Conservation (phyloP, 2,797 vertebrate species). For the Tachyglossus aculeatus region DNA sequence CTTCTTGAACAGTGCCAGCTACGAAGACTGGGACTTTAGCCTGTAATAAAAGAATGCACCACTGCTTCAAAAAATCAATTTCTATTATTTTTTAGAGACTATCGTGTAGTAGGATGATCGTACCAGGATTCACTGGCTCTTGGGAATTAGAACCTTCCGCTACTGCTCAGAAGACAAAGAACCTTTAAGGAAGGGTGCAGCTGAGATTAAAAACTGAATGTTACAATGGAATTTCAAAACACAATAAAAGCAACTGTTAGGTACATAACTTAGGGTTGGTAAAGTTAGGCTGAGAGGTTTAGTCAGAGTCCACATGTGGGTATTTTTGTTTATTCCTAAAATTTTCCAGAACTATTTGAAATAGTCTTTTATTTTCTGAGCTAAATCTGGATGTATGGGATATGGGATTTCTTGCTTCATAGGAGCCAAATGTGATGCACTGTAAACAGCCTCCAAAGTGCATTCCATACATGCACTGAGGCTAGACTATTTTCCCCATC, state of each 20-base stretch:
- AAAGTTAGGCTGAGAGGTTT: too few species aligned
- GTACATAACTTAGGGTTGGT: too few species aligned
- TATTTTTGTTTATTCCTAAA: too few species aligned
- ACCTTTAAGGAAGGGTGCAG: not conserved
- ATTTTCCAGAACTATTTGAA: too few species aligned
- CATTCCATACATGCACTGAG: too few species aligned
- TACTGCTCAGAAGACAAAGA: conserved; percentile 2
- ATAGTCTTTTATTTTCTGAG: too few species aligned
- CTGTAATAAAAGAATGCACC: conserved; percentile 16
- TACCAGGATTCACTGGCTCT: not conserved
- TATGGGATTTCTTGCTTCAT: not conserved
- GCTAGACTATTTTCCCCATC: too few species aligned
- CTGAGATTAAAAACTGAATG: not conserved
- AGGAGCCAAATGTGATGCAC: too few species aligned
- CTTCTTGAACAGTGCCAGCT: conserved; percentile 42
- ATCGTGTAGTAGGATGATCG: conserved; percentile 8
- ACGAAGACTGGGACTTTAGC: conserved; percentile 23
- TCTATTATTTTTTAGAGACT: conserved; percentile 32
- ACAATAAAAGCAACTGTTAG: rapidly evolving
- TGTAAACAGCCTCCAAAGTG: too few species aligned
- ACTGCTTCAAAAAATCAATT: conserved; percentile 16
- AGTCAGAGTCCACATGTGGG: too few species aligned
- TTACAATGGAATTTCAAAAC: not conserved
- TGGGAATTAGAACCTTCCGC: not conserved
- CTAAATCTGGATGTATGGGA: too few species aligned